Conservation (phyloP, 2,888 invertebrate genomes). For the Epinotia bilunana region DNA sequence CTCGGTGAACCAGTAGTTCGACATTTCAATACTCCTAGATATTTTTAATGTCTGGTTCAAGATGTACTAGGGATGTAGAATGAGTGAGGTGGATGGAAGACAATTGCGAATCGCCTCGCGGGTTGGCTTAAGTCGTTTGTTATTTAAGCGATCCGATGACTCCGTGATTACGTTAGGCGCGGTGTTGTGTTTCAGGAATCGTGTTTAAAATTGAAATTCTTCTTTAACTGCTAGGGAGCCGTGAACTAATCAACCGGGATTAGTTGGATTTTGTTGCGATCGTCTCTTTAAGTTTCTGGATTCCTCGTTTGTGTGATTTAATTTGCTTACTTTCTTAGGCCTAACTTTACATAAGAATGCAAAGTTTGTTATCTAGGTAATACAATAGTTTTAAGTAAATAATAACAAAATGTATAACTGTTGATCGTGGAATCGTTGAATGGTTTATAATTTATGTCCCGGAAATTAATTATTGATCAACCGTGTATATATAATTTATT, state of each 20-base stretch:
- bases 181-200: constrained; percentile 36
- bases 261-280: constrained; percentile 27
- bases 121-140: constrained; percentile 38
- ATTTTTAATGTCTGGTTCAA: neutral
- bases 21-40: neutral
- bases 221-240: constrained; percentile 26
- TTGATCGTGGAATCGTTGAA: neutral
- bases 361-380: neutral
- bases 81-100: neutral
- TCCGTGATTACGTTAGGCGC: constrained; percentile 37
- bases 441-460: no score
- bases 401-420: neutral
- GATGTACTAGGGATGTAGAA: neutral
- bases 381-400: neutral
- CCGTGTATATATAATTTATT: no score
- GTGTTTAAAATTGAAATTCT: constrained; percentile 44
- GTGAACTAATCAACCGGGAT: constrained; percentile 25
- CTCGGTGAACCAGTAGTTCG: neutral
- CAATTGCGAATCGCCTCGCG: neutral
- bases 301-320: constrained; percentile 13
- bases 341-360: neutral
- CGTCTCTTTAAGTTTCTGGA: constrained; percentile 15
- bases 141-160: constrained; percentile 35
- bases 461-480: no score
- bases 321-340: neutral